Evolutionary conservation across 2,113 vertebrate species (phyloP), one percentile per base, ranked within the genome.

Genomic region (Grammomys dolichurus): DNA sequence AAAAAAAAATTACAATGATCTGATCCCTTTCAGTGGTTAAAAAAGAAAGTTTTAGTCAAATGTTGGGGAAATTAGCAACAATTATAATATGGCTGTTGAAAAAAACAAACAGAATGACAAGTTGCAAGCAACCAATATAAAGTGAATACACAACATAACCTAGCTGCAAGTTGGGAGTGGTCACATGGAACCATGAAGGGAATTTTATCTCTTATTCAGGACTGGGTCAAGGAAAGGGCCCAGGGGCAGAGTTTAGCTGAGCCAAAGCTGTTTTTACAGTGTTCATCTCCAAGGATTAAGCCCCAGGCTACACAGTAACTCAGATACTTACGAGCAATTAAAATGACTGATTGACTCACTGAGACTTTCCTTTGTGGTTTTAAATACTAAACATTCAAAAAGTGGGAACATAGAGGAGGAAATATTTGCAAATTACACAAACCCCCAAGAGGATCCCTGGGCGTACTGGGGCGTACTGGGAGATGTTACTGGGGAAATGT

Each of bases 1-100:
- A 81, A 56, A 58, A 90, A 75, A 48, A 43, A 12, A 51, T 65
- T 65, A 43, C 16, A 28, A 7, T 80, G 24, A 91, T 31, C 4
- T 58, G 89, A 63, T 93, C n/a, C 17, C 63, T 96, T 89, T 78
- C 6, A 24, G 28, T 60, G 33, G 26, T 91, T 89, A 63, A 93
- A 93, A 96, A 96, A 91, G 54, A 95, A 65, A 75, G 4, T 26
- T 88, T 86, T 90, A 72, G 33, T 48, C 54, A 93, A 94, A 90
- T 13, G 2, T 76, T 85, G 43, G 67, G 78, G 78, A 92, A 95
- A 86, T 82, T 48, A 22, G 46, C 80, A 80, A 76, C 28, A 36
- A 90, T 95, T 80, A 67, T 69, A 84, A 82, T 80, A 63, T 13
- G 84, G 26, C 31, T 84, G 2, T 90, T 91, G 48, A 14, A 65